Evolutionary conservation across 92 coral and sea anemone genomes (phyloP).

Genomic region (Phymanthus crucifer): DNA sequence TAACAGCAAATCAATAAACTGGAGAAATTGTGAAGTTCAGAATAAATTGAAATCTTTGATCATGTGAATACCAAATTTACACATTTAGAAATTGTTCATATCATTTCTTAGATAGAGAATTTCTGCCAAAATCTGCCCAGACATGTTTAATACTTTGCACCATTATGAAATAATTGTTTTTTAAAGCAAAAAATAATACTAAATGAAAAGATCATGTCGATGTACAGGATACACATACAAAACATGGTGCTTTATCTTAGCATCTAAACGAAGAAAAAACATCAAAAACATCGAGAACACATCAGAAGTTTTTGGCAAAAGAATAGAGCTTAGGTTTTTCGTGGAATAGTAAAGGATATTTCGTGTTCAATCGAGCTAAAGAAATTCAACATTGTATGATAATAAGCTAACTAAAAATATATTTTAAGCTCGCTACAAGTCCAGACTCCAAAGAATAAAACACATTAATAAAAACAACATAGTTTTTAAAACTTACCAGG

Average conservation of each 20-base stretch:
- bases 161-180: neutral
- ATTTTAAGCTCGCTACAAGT: neutral
- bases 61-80: slow-evolving; percentile 24
- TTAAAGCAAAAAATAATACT: slow-evolving; percentile 1
- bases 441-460: neutral
- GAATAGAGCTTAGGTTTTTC: neutral
- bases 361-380: neutral
- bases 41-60: slow-evolving; percentile 23
- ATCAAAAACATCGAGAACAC: neutral
- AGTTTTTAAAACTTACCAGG: slow-evolving; percentile 21
- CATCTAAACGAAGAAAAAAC: neutral
- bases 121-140: neutral
- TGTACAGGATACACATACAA: neutral
- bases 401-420: neutral
- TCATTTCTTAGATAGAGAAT: neutral
- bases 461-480: neutral
- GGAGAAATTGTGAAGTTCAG: neutral
- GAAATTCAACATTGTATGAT: neutral
- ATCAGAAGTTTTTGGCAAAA: neutral
- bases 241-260: slow-evolving; percentile 11
- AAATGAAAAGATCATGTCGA: neutral
- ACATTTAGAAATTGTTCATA: neutral
- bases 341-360: neutral
- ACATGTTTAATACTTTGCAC: neutral
- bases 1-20: neutral